phyloP scores from a whole-genome alignment of 2,888 invertebrate species.

The Rambutsinella grinnellia region DNA sequence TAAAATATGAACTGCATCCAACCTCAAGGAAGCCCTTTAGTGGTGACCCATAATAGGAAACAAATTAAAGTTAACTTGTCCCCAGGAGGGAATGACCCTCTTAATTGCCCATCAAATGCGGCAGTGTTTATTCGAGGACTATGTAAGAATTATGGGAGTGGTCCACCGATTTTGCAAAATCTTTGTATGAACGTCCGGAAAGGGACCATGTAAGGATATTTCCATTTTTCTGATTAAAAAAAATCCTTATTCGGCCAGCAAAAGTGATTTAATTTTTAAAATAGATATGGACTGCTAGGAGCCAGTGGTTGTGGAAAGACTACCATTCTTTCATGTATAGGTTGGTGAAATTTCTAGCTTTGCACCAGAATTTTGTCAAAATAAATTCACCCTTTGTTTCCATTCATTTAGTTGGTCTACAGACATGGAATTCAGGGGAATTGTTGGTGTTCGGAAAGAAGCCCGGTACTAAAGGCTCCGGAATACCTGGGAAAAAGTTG shows the following conservation, averaged over 20 bases:
- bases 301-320: conserved; percentile 68
- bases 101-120: background rate
- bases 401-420: conserved; percentile 69
- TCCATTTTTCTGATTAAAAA: background rate
- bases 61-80: background rate
- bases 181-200: conserved; percentile 29
- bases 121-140: conserved; percentile 19
- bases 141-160: conserved; percentile 15
- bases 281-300: conserved; percentile 34
- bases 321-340: conserved; percentile 27
- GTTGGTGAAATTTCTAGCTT: too few relatives aligned
- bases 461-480: conserved; percentile 65
- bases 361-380: too few relatives aligned
- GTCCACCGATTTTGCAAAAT: conserved; percentile 7
- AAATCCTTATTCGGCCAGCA: too few relatives aligned
- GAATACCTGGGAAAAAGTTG: conserved; percentile 69
- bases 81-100: background rate
- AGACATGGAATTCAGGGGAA: conserved; percentile 68
- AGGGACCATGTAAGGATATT: conserved; percentile 26
- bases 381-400: too few relatives aligned
- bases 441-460: conserved; percentile 68
- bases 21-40: background rate
- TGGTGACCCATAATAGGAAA: conserved; percentile 16
- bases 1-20: conserved; percentile 12
- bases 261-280: too few relatives aligned